Base-by-base conservation (phyloP, 2,888 invertebrate genomes). In the Harpalus rubripes region DNA sequence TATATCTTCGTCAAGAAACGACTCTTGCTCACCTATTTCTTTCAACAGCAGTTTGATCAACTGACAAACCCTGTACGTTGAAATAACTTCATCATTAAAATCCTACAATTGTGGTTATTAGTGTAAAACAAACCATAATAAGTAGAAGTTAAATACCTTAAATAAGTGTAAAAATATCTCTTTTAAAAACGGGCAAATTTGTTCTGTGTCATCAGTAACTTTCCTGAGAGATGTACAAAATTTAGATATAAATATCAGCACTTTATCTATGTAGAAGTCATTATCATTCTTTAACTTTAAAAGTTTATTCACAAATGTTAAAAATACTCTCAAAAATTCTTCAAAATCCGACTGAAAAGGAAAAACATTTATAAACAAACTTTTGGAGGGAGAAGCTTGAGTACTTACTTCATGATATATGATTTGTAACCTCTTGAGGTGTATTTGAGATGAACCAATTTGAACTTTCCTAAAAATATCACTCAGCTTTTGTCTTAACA, bases 1-100 rank as follows among this genome's bases (percentile, higher is more conserved):
- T 15, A 89, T 63, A 52, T 87, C 86, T 16, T 58, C 81, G 12
- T 84, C 86, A 7, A 85, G 39, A 58, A 61, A 65, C 10, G 76
- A 18, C 10, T 80, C 68, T 39, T 72, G 26, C 39, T 85, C 85
- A 6, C 80, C 79, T 18, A 85, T 61, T 59, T 80, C 58, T 44
- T 39, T 56, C 26, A 85, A 80, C 68, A 85, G 26, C 41, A 85
- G 16, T 32, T 85, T 85, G 6, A 85, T 68, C 79, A 85, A 80
- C 18, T 78, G 56, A 65, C 84, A 84, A 12, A 78, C 39, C 26
- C 84, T 74, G 65, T 63, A 78, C 26, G 59, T 18, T 22, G 44
- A 76, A 18, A 72, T 58, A 10, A 39, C 41, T 15, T 58, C 41
- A 8, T 39, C 12, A 16, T 74, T 39, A 16, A 39, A 83, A 16